Evolutionary conservation across 2,888 invertebrate species (phyloP), one percentile per base, ranked within the genome.

Genomic region (Caenorhabditis japonica): DNA sequence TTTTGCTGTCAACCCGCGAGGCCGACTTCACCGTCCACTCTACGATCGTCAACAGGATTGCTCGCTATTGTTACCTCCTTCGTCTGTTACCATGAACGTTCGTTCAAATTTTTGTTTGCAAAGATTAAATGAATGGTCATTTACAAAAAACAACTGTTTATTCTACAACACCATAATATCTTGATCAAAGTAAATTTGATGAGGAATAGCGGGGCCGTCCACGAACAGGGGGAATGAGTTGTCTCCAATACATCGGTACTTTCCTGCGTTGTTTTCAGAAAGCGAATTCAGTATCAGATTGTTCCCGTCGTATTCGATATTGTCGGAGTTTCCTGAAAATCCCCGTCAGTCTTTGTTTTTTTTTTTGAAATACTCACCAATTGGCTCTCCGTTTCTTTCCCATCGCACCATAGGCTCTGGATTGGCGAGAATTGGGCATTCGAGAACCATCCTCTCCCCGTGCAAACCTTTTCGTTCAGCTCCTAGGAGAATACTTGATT

Each of bases 191-290:
- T 58, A 68, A 12, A 76, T 33, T 36, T 68, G 68, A 49, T 72
- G 71, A 5, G 75, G 71, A 8, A 72, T 76, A 23, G 76, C 34
- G 17, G 77, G 79, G 19, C 79, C 79, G 34, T 74, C 76, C 13
- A 77, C 77, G 30, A 75, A 75, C 1, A 79, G 39, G 3, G 79
- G 79, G 44, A 80, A 80, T 13, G 77, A 74, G 44, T 80, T 80
- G 44, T 80, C 79, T 17, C 75, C 77, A 13, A 62, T 76, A 36
- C 79, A 80, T 23, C 62, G 38, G 30, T 80, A 80, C 21, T 61
- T 64, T 25, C 79, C 79, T 21, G 38, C 23, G 17, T 66, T 64
- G 0, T 66, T 60, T 25, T 55, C 64, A 15, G 69, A 41, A 4
- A 75, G 49, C 13, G 62, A 51, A 7, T 43, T 43, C 7, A 75